Percentiles rank a stretch among this genome's conserved stretches.
phyloP scores from a whole-genome alignment of 2,113 vertebrate species.

The Paramormyrops kingsleyae region DNA sequence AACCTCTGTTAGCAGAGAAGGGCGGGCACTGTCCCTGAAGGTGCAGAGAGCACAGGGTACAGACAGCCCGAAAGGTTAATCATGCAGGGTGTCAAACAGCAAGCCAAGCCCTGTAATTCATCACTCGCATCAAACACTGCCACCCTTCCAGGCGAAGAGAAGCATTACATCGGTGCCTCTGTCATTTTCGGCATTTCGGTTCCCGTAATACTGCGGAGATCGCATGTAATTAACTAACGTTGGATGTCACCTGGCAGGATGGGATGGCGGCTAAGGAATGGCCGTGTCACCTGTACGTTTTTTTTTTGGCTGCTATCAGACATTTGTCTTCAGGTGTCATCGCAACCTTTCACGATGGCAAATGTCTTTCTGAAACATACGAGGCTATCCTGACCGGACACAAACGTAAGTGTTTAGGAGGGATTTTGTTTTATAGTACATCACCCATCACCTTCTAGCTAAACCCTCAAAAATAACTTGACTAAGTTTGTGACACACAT shows the following conservation, averaged over 20 bases:
- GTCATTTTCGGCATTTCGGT: background rate
- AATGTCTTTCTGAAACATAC: background rate
- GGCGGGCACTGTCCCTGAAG: background rate
- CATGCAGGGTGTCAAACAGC: background rate
- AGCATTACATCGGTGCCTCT: background rate
- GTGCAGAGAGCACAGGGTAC: background rate
- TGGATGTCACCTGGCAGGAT: background rate
- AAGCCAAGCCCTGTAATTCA: background rate
- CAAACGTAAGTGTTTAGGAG: background rate
- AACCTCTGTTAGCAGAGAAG: background rate
- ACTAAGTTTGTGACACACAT: no score
- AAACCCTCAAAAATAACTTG: background rate
- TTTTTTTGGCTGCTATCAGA: background rate
- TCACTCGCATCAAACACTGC: background rate
- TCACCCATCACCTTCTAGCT: background rate
- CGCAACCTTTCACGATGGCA: background rate
- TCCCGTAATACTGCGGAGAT: background rate
- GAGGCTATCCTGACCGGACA: background rate
- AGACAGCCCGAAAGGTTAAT: constrained; percentile 5
- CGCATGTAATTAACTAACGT: background rate
- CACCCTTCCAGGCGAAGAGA: background rate
- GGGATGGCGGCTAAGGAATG: background rate
- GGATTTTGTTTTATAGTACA: background rate
- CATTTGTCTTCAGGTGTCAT: background rate
- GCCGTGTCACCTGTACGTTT: background rate